Base-by-base conservation (phyloP, 2,113 vertebrate genomes). In the Cranoglanis bouderius region DNA sequence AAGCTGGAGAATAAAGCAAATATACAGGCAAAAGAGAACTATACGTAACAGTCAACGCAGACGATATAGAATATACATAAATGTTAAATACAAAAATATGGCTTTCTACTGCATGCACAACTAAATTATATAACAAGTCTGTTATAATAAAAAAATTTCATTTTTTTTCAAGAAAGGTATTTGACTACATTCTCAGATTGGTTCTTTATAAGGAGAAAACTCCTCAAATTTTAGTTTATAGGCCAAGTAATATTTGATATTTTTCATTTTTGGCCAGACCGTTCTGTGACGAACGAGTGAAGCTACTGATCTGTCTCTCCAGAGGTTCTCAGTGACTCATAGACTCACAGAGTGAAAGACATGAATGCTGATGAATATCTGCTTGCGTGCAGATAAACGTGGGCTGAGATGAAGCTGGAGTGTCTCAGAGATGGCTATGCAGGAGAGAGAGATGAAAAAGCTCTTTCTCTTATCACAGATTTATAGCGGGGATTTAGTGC, bases 291-390 rank as follows among this genome's bases (percentile, higher is more conserved):
- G 57, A 87, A n/a, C 6, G 61, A 67, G 46, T 70, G 29, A 51
- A 46, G 32, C 46, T 40, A 32, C 24, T 51, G 61, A 38, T 87
- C n/a, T n/a, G 85, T 80, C 55, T 61, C 70, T 86, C 40, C 43
- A 3, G 40, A 63, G 78, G 77, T 72, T 88, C 77, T 82, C 46
- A 57, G 87, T 82, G 87, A 63, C 61, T 88, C 65, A 83, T 63
- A 59, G 65, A 40, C 55, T 82, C 21, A 32, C 55, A 74, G 63
- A 84, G 38, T 32, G 53, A 74, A 59, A 55, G 77, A 43, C 84
- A 85, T 74, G 84, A 85, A 85, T 85, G 40, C 65, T 85, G 84
- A 85, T 85, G 67, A 67, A 85, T 85, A 85, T 85, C 84, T 74
- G 84, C 67, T 24, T 32, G n/a, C 2, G 32, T 85, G 63, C 43